Conservation (phyloP, 2,113 vertebrate genomes). For the Atrichornis clamosus region DNA sequence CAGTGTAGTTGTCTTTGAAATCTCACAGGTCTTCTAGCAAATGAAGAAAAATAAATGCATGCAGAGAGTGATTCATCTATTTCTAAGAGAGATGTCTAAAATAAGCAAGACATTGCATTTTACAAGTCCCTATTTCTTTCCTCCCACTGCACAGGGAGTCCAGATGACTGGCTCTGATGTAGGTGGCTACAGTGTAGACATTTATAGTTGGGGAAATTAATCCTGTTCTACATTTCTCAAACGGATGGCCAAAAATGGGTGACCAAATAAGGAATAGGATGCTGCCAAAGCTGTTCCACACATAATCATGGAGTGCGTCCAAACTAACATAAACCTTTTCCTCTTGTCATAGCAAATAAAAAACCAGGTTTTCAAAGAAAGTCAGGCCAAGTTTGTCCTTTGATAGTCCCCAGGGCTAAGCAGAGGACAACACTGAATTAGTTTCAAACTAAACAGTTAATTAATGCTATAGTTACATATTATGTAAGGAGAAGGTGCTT, state of each 20-base stretch:
- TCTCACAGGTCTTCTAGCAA: neutral
- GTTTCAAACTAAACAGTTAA: neutral
- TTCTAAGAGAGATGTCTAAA: constrained; percentile 4
- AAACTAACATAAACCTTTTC: neutral
- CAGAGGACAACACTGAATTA: neutral
- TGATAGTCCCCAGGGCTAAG: neutral
- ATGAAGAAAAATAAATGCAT: neutral
- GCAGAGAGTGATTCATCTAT: neutral
- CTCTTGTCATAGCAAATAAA: neutral
- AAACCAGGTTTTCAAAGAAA: neutral
- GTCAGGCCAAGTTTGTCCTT: neutral
- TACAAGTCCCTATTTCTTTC: neutral
- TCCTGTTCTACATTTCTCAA: neutral
- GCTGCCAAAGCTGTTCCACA: neutral
- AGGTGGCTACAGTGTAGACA: constrained; percentile 1
- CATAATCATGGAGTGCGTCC: neutral
- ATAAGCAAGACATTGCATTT: neutral
- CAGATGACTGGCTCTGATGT: constrained; percentile 8
- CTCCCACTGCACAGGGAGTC: neutral
- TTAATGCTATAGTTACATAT: neutral
- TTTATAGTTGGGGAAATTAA: neutral
- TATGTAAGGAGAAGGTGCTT: neutral
- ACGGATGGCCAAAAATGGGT: neutral
- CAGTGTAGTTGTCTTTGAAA: neutral
- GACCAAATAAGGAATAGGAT: neutral